Evolutionary conservation across 2,113 vertebrate species (phyloP).

Genomic region (Megaceryle maxima): DNA sequence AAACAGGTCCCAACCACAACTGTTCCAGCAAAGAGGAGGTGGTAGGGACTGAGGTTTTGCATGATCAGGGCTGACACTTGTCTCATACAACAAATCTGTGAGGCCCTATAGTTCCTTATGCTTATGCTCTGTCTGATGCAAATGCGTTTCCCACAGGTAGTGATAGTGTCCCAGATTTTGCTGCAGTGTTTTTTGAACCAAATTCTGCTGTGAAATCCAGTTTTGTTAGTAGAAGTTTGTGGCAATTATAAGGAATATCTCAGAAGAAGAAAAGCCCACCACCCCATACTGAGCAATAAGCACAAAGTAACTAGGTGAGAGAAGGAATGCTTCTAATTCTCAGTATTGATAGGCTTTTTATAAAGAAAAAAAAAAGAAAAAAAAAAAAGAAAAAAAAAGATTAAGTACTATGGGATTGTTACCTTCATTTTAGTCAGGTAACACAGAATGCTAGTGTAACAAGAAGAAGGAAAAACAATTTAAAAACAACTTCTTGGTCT

Average conservation of each 20-base stretch:
- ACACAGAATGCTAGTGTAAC: not conserved
- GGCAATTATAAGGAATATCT: not conserved
- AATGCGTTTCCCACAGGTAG: not conserved
- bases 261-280: not conserved
- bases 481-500: not conserved
- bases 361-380: too few species aligned
- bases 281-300: not conserved
- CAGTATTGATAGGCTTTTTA: not conserved
- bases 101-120: not conserved
- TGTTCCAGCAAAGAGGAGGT: not conserved
- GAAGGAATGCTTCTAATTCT: not conserved
- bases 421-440: not conserved
- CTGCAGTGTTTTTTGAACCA: not conserved
- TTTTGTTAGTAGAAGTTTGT: not conserved
- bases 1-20: not conserved
- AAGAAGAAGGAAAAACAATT: not conserved
- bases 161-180: not conserved
- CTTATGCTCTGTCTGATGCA: rapidly evolving
- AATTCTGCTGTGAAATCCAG: not conserved
- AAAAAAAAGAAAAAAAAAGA: too few species aligned
- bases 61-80: not conserved
- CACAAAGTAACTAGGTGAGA: not conserved
- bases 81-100: not conserved
- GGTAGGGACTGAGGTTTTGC: not conserved
- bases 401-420: not conserved